Evolutionary conservation across 2,797 vertebrate species (phyloP).

Genomic region (Tapirus indicus): DNA sequence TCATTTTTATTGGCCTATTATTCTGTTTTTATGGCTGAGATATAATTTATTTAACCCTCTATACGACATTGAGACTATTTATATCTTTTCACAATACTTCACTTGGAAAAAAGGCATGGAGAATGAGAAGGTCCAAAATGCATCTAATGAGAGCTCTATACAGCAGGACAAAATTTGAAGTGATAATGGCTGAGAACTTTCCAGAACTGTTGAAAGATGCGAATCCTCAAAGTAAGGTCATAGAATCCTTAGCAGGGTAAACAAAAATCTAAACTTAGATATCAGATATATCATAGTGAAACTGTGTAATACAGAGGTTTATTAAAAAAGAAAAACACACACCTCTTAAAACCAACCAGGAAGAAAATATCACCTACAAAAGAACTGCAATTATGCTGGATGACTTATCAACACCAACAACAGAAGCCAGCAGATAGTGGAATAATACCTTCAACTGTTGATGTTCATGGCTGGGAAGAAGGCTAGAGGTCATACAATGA

Average conservation of each 20-base stretch:
- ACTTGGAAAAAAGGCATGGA: background rate
- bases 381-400: background rate
- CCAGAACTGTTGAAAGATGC: background rate
- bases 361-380: background rate
- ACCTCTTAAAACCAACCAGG: background rate
- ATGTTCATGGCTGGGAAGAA: background rate
- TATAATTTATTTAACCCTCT: background rate
- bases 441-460: background rate
- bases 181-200: background rate
- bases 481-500: background rate
- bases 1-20: background rate
- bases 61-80: background rate
- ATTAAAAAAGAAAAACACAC: background rate
- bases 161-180: background rate
- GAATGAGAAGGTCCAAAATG: background rate
- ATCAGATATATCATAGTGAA: background rate
- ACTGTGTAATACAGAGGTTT: background rate
- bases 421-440: background rate
- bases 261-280: background rate
- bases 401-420: background rate
- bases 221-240: background rate
- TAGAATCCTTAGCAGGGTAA: background rate
- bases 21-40: background rate
- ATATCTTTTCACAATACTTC: background rate
- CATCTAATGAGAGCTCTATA: background rate